Evolutionary conservation across 2,888 invertebrate genomes (phyloP).

Genomic region (Campopleginae sp.): DNA sequence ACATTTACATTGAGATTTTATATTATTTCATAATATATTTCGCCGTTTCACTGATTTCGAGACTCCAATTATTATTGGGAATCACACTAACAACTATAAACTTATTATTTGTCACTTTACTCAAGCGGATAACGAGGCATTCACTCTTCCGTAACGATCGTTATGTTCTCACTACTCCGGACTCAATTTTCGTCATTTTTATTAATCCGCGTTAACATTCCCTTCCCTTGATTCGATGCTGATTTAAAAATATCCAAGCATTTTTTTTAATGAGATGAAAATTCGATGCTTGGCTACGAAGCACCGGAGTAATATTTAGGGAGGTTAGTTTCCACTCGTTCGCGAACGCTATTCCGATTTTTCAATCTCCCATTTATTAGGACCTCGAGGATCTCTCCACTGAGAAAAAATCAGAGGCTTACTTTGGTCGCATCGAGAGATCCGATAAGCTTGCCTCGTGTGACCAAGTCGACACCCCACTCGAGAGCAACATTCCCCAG

Average conservation of each 20-base stretch:
- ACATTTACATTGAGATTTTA: not conserved
- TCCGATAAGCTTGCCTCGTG: constrained; percentile 30
- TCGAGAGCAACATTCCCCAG: constrained; percentile 45
- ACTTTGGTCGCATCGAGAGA: constrained; percentile 37
- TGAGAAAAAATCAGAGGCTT: constrained; percentile 22
- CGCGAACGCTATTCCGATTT: not conserved
- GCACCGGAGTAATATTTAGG: not conserved
- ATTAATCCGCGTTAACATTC: not conserved
- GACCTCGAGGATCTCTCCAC: constrained; percentile 8
- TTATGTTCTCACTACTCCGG: constrained; percentile 13
- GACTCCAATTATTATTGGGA: constrained; percentile 55
- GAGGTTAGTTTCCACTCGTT: not conserved
- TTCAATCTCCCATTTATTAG: constrained; percentile 1
- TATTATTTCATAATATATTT: constrained; percentile 7
- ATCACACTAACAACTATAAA: constrained; percentile 28
- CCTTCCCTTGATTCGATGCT: not conserved
- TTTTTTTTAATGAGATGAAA: not conserved
- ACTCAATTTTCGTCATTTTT: constrained; percentile 3
- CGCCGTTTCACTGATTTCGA: constrained; percentile 41
- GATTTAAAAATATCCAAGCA: not conserved
- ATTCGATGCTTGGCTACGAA: not conserved
- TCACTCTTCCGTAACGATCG: constrained; percentile 23
- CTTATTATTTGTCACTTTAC: constrained; percentile 39
- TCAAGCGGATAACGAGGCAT: constrained; percentile 40
- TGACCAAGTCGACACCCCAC: constrained; percentile 30